phyloP scores from a whole-genome alignment of 1,140 invertebrate genomes.

The Cydia splendana region DNA sequence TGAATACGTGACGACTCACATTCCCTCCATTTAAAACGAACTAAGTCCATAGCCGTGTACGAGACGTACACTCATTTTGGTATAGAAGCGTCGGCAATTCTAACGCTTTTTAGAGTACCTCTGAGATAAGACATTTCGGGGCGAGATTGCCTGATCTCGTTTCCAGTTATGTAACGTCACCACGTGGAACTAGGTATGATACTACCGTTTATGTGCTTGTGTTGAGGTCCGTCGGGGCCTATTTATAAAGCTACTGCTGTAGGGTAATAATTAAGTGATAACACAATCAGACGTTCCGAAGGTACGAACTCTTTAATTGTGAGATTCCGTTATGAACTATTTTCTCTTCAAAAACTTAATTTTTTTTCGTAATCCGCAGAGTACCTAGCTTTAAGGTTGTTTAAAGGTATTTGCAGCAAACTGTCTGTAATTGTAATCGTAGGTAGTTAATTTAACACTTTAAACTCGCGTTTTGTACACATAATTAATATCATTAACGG shows the following conservation, averaged over 20 bases:
- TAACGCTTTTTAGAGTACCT: conserved; percentile 3
- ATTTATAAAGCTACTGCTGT: background rate
- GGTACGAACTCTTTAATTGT: no score
- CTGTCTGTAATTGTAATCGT: no score
- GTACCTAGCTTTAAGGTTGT: no score
- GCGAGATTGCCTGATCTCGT: conserved; percentile 5
- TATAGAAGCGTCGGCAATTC: background rate
- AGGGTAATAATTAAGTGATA: background rate
- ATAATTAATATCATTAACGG: no score
- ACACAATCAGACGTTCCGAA: no score
- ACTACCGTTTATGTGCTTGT: background rate
- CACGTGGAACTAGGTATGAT: background rate
- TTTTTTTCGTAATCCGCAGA: no score
- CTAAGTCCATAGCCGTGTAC: background rate
- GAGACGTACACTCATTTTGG: background rate
- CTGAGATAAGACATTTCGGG: conserved; percentile 16
- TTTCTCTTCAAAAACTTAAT: no score
- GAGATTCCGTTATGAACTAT: no score
- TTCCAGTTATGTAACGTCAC: conserved; percentile 11
- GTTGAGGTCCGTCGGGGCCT: background rate
- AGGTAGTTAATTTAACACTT: no score
- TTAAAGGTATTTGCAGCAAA: no score
- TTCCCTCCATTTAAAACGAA: background rate
- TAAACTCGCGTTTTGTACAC: no score
- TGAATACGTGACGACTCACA: background rate